Evolutionary conservation across 2,113 vertebrate genomes (phyloP), one percentile per base, ranked within the genome.

Genomic region (Takifugu bimaculatus): DNA sequence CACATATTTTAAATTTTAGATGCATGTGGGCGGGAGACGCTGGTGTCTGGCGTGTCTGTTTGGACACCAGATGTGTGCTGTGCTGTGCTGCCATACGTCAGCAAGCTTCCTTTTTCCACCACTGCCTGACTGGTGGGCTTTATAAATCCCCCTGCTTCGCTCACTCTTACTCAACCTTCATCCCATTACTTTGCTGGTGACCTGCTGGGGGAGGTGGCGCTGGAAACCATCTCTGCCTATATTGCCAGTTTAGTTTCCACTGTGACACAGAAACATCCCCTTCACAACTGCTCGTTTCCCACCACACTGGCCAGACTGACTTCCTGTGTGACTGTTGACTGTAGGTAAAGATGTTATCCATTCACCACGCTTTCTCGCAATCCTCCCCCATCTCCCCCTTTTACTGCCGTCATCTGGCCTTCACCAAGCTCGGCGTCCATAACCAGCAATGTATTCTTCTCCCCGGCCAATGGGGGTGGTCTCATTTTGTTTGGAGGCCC

Each of bases 241-340:
- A 45, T 70, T 50, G 54, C 4, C 32, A 75, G 73, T 56, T 61
- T 74, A 25, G 74, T 85, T 84, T 82, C 81, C 81, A 2, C 55
- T 82, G 60, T 77, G 70, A 80, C 76, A 76, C 39, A 67, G 26
- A 76, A 75, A 80, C 61, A 72, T 68, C 77, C 69, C 47, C 66
- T 7, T 10, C 14, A 4, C 4, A 1, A 20, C 5, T n/a, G 9
- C 9, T 50, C 7, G 20, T 3, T 7, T 47, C 25, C 44, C n/a
- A 78, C 72, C 78, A 75, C 74, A 60, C 68, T 73, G 77, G 72
- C 63, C 70, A 78, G 68, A n/a, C 72, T 75, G 79, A 80, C 66
- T 77, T 86, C 79, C 84, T 79, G 54, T 70, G 63, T n/a, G 44
- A 28, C 50, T 68, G 64, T 1, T 62, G 39, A 48, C 13, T 48